phyloP scores from a whole-genome alignment of 2,113 vertebrate genomes.

The Gasterosteus nipponicus region DNA sequence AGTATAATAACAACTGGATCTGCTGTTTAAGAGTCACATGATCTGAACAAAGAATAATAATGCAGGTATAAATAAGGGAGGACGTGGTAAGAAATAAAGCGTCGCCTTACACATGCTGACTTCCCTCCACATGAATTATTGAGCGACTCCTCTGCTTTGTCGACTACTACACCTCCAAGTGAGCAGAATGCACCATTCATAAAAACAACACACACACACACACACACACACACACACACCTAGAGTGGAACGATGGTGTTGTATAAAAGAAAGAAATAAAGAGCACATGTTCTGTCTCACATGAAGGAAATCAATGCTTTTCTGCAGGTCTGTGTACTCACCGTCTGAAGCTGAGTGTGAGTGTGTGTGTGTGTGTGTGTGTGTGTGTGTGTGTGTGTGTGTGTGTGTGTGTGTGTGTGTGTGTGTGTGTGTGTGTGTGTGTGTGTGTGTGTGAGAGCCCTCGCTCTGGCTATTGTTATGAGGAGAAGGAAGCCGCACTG shows the following conservation, averaged over 20 bases:
- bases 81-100: slow-evolving; percentile 42
- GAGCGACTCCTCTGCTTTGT: slow-evolving; percentile 47
- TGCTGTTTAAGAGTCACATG: no score
- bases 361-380: background rate
- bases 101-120: slow-evolving; percentile 70
- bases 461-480: slow-evolving; percentile 75
- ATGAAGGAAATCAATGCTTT: background rate
- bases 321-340: background rate
- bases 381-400: background rate
- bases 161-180: slow-evolving; percentile 58
- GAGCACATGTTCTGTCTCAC: background rate
- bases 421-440: slow-evolving; percentile 23
- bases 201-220: background rate
- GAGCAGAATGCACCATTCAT: slow-evolving; percentile 39
- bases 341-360: background rate
- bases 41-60: no score
- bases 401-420: background rate
- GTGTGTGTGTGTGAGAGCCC: slow-evolving; percentile 16
- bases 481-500: slow-evolving; percentile 57
- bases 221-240: slow-evolving; percentile 14
- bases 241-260: no score
- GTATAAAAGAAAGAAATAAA: no score
- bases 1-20: no score
- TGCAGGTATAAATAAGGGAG: no score
- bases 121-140: slow-evolving; percentile 72